A percentile compares a stretch with the other conserved stretches of the same genome.
These are phyloP conservation scores for Amphiprion clarkii DNA, from an alignment of 2,797 vertebrate species.

Conservation along the genomic window DNA sequence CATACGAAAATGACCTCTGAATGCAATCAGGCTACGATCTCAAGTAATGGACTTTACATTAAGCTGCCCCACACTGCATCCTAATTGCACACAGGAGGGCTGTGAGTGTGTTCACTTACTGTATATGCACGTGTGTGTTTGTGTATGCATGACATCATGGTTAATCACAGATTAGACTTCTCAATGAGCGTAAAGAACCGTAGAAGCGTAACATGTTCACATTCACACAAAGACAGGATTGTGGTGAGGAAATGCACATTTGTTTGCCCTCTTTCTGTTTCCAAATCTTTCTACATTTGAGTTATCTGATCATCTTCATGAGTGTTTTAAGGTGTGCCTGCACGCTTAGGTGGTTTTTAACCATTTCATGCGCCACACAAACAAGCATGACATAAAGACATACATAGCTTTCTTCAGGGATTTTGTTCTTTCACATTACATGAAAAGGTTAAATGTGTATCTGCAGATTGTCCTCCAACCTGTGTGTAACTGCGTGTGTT, in stretches of 20 bases:
- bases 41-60: slow-evolving; percentile 74
- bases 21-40: slow-evolving; percentile 69
- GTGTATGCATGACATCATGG: slow-evolving; percentile 74
- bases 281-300: background rate
- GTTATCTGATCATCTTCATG: slow-evolving; percentile 28
- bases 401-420: background rate
- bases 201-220: slow-evolving; percentile 62
- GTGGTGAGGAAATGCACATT: slow-evolving; percentile 47
- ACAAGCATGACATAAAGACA: background rate
- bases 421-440: slow-evolving; percentile 2
- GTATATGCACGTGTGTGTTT: slow-evolving; percentile 11
- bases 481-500: slow-evolving; percentile 61
- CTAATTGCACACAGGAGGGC: slow-evolving; percentile 75
- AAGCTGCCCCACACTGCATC: slow-evolving; percentile 55
- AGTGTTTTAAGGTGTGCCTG: background rate
- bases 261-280: slow-evolving; percentile 30
- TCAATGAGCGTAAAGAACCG: slow-evolving; percentile 66
- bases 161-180: slow-evolving; percentile 73
- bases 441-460: slow-evolving; percentile 4
- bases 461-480: slow-evolving; percentile 16
- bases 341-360: background rate
- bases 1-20: slow-evolving; percentile 41
- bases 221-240: slow-evolving; percentile 64
- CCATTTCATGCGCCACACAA: background rate
- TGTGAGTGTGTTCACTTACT: slow-evolving; percentile 8